These are phyloP conservation scores for Drosophila austrosaltans DNA, from an alignment of 2,888 invertebrate genomes.

Conservation along the genomic window DNA sequence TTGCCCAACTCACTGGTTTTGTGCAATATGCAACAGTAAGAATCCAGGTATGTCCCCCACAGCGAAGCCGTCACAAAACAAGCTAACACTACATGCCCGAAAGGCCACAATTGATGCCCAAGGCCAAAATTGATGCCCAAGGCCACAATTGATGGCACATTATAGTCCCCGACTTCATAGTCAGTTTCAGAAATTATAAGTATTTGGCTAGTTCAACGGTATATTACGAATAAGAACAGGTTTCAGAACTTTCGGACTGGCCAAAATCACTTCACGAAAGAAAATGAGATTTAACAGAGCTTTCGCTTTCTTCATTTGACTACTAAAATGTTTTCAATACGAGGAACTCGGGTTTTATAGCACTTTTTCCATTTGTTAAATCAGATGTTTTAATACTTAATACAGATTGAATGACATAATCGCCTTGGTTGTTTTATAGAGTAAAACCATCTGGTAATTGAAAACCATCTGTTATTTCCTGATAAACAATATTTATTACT, in stretches of 20 bases:
- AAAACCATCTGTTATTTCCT: background rate
- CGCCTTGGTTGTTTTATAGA: too few species aligned
- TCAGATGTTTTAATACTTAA: background rate
- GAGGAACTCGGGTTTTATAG: background rate
- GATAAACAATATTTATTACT: background rate
- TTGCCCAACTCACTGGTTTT: conserved; percentile 8
- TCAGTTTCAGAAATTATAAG: conserved; percentile 9
- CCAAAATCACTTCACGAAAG: background rate
- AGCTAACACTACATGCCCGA: background rate
- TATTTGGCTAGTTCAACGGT: background rate
- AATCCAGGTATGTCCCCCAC: conserved; percentile 34
- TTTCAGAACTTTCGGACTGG: background rate
- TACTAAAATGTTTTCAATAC: too few species aligned
- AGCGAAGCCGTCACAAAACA: conserved; percentile 46
- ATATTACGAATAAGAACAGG: conserved; percentile 36
- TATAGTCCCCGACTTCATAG: background rate
- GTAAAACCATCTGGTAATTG: background rate
- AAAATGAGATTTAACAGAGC: too few species aligned
- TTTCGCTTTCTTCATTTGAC: too few species aligned
- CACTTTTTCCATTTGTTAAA: background rate
- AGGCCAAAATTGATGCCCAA: conserved; percentile 37
- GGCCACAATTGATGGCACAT: conserved; percentile 35
- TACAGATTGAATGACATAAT: too few species aligned
- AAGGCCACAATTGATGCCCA: conserved; percentile 42
- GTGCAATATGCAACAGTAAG: conserved; percentile 48